Conservation (phyloP, 2,797 vertebrate species). For the Enteromius unitaeniatus region DNA sequence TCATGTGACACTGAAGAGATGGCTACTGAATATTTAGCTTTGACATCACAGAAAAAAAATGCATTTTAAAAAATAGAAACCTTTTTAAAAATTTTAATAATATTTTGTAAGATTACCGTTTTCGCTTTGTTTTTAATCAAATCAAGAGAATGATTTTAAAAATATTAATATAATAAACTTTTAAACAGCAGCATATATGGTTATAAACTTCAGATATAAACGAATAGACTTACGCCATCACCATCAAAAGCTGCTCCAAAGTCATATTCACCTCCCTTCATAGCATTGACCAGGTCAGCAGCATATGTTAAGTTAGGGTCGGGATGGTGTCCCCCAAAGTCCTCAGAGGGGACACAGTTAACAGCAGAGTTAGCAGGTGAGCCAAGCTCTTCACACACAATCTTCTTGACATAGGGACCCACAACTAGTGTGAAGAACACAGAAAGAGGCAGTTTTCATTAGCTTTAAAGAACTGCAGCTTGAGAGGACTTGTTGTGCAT, state of each 20-base stretch:
- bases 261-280: conserved; percentile 96
- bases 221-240: conserved; percentile 85
- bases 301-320: conserved; percentile 98
- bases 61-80: not conserved
- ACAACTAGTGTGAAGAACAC: conserved; percentile 80
- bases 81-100: not conserved
- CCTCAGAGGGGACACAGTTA: conserved; percentile 91
- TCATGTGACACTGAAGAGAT: not conserved
- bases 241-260: conserved; percentile 98
- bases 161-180: too few species aligned
- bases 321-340: conserved; percentile 97
- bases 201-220: not conserved
- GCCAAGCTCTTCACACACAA: conserved; percentile 95
- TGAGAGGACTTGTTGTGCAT: not conserved
- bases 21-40: not conserved
- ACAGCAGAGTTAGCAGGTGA: conserved; percentile 92
- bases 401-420: conserved; percentile 96
- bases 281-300: conserved; percentile 91
- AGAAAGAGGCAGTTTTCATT: not conserved
- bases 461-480: not conserved
- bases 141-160: not conserved
- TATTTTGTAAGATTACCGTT: not conserved
- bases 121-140: not conserved
- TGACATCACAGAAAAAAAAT: not conserved
- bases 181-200: not conserved